Conservation (phyloP, 2,113 vertebrate species). For the Gobio gobio region DNA sequence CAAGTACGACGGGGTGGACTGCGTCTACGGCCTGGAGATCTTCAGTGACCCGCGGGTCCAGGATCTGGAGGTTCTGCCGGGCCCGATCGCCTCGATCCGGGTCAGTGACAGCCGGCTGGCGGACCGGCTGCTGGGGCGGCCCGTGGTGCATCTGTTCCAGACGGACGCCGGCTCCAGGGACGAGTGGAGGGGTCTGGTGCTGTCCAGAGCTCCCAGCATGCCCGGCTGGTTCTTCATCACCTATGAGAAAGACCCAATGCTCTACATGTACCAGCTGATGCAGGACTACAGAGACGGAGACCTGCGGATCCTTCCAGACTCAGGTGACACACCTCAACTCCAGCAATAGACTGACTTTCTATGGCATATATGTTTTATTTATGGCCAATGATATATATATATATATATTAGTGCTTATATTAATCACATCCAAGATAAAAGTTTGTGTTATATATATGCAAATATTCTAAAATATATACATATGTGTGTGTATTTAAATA, state of each 20-base stretch:
- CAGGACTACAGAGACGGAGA: slow-evolving; percentile 80
- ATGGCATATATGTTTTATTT: no score
- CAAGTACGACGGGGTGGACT: slow-evolving; percentile 97
- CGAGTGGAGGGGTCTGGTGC: slow-evolving; percentile 80
- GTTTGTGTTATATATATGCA: no score
- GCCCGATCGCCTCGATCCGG: slow-evolving; percentile 88
- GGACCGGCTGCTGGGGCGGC: slow-evolving; percentile 90
- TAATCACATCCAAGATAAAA: no score
- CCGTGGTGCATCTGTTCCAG: slow-evolving; percentile 90
- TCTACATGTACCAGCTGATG: slow-evolving; percentile 81
- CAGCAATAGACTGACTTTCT: no score
- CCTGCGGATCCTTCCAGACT: slow-evolving; percentile 78
- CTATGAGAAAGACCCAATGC: slow-evolving; percentile 82
- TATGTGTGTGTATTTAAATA: no score
- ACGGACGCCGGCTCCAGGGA: slow-evolving; percentile 79
- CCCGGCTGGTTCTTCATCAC: slow-evolving; percentile 83
- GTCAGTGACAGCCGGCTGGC: slow-evolving; percentile 89
- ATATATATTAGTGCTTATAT: no score
- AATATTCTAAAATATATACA: no score
- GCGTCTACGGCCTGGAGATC: slow-evolving; percentile 96
- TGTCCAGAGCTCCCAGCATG: slow-evolving; percentile 78
- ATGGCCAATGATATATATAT: no score
- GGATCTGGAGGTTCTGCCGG: slow-evolving; percentile 90
- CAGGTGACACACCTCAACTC: slow-evolving; percentile 61
- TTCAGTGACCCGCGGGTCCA: slow-evolving; percentile 91